Conservation (phyloP, 2,888 invertebrate genomes). For the Leucania comma region DNA sequence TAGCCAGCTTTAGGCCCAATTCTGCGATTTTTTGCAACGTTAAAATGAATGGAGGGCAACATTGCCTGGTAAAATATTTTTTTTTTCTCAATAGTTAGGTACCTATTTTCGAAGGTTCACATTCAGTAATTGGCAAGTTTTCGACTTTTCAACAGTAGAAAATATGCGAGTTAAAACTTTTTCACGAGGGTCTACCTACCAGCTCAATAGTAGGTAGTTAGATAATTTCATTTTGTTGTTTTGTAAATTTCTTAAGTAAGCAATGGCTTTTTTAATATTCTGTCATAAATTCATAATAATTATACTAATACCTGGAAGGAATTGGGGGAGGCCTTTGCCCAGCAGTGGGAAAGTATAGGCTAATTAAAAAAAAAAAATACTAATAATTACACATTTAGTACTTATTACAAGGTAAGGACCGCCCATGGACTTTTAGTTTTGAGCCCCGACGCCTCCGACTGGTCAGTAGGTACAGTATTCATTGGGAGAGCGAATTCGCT, state of each 20-base stretch:
- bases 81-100: slow-evolving; percentile 21
- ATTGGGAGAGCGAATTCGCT: background rate
- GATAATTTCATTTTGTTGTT: background rate
- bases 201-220: background rate
- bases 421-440: slow-evolving; percentile 8
- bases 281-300: too few species aligned
- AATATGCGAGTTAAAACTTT: slow-evolving; percentile 8
- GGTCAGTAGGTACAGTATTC: background rate
- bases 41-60: slow-evolving; percentile 46
- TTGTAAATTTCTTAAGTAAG: background rate
- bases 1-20: slow-evolving; percentile 55
- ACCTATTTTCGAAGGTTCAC: slow-evolving; percentile 21
- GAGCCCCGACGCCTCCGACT: background rate
- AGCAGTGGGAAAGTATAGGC: too few species aligned
- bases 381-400: too few species aligned
- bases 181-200: background rate
- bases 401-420: background rate
- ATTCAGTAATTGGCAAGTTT: slow-evolving; percentile 35
- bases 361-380: too few species aligned
- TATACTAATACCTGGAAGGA: too few species aligned
- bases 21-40: slow-evolving; percentile 54
- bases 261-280: background rate
- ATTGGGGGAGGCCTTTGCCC: too few species aligned
- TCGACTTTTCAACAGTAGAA: slow-evolving; percentile 3
- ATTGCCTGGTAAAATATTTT: slow-evolving; percentile 46